Conservation (phyloP, 2,888 invertebrate genomes). For the Spisula subtruncata region DNA sequence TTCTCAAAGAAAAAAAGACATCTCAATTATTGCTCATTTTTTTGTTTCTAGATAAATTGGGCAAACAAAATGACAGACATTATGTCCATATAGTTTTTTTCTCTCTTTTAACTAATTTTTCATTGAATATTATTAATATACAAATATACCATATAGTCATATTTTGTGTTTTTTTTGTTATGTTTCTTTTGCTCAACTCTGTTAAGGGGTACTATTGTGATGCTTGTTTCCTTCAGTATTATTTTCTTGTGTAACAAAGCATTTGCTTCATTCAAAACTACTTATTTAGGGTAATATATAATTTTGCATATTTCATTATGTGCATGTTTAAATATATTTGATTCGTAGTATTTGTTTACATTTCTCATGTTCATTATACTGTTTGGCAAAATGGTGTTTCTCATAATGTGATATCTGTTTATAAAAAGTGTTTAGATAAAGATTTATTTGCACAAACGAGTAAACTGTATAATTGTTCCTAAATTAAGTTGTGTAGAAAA, state of each 20-base stretch:
- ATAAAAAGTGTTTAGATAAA: too few species aligned
- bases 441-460: too few species aligned
- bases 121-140: not conserved
- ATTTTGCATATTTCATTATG: not conserved
- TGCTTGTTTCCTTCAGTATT: too few species aligned
- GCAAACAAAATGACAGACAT: not conserved
- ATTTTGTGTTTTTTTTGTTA: not conserved
- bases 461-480: too few species aligned
- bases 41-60: too few species aligned
- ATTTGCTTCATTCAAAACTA: not conserved
- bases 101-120: not conserved
- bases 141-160: not conserved
- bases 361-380: not conserved
- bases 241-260: not conserved
- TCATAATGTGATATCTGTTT: too few species aligned
- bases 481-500: not conserved
- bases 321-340: not conserved
- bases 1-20: too few species aligned
- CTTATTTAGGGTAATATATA: not conserved
- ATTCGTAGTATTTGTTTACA: not conserved
- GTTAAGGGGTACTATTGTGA: not conserved
- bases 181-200: conserved; percentile 6
- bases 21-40: too few species aligned
- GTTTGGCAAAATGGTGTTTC: not conserved
- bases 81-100: not conserved